phyloP scores from a whole-genome alignment of 2,113 vertebrate species.

The Tauraco erythrolophus region DNA sequence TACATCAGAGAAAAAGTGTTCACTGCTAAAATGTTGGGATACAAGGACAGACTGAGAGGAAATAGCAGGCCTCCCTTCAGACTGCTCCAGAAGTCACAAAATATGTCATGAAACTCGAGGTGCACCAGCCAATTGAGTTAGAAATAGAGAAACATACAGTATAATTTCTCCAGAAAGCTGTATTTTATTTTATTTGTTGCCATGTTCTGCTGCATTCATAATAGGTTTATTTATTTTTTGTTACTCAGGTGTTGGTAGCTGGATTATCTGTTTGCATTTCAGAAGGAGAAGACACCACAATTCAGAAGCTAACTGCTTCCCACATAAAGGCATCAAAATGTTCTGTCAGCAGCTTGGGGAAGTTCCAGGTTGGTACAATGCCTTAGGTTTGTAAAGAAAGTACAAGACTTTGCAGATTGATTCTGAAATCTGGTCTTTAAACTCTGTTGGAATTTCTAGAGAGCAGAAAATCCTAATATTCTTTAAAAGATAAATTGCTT shows the following conservation, averaged over 20 bases:
- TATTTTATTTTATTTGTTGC: not conserved
- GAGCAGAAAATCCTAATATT: not conserved
- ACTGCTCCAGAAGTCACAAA: not conserved
- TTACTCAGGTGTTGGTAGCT: not conserved
- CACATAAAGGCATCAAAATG: not conserved
- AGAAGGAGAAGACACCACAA: not conserved
- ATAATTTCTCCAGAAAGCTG: not conserved
- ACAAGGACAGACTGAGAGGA: not conserved
- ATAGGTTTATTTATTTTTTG: not conserved
- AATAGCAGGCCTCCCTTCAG: not conserved
- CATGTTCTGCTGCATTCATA: not conserved
- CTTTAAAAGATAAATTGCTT: not conserved
- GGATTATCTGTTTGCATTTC: not conserved
- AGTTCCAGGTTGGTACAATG: not conserved
- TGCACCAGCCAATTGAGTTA: not conserved
- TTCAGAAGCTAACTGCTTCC: not conserved
- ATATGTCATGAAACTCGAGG: not conserved
- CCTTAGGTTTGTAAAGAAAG: not conserved
- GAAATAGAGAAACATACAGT: not conserved
- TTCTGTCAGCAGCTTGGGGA: not conserved
- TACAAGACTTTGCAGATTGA: not conserved
- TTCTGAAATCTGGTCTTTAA: not conserved
- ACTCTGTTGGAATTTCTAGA: not conserved
- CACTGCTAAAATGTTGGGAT: not conserved
- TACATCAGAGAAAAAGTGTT: not conserved